Percentiles rank a stretch among this genome's conserved stretches.
Evolutionary conservation across 1,140 invertebrate species (phyloP).

Genomic region (Tetragonula clypearis): DNA sequence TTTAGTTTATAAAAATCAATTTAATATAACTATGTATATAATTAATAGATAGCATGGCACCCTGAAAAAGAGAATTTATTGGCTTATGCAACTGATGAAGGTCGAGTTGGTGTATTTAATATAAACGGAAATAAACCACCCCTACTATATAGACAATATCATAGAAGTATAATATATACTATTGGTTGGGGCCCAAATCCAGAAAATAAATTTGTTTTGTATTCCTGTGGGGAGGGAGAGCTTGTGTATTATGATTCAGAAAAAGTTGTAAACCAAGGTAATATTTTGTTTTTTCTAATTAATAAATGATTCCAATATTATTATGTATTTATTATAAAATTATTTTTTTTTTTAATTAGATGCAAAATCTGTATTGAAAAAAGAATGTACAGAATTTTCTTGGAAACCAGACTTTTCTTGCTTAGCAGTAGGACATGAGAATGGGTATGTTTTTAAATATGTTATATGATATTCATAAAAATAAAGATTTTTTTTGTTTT

Average conservation of each 20-base stretch:
- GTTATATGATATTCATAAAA: not conserved
- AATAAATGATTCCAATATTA: not conserved
- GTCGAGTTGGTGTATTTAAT: conserved; percentile 84
- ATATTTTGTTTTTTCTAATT: not conserved
- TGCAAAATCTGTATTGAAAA: conserved; percentile 68
- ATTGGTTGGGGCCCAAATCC: conserved; percentile 80
- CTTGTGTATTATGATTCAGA: conserved; percentile 80
- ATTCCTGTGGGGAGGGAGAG: conserved; percentile 81
- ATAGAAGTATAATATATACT: conserved; percentile 75
- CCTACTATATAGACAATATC: conserved; percentile 76
- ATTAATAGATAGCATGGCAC: conserved; percentile 87
- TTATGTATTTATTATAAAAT: conserved; percentile 22
- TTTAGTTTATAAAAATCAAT: conserved; percentile 1
- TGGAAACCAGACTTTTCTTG: conserved; percentile 85
- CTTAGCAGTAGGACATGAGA: conserved; percentile 84
- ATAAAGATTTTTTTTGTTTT: conserved; percentile 47
- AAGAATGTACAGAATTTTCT: conserved; percentile 82
- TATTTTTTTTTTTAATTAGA: conserved; percentile 53
- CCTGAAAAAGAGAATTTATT: conserved; percentile 87
- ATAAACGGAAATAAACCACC: conserved; percentile 76
- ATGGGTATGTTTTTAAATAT: conserved; percentile 78
- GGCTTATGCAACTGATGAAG: conserved; percentile 90
- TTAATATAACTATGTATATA: not conserved
- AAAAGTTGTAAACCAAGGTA: conserved; percentile 79
- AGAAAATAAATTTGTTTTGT: conserved; percentile 76